Base-by-base conservation (phyloP, 2,888 invertebrate species). In the Ferdinandea cuprea region DNA sequence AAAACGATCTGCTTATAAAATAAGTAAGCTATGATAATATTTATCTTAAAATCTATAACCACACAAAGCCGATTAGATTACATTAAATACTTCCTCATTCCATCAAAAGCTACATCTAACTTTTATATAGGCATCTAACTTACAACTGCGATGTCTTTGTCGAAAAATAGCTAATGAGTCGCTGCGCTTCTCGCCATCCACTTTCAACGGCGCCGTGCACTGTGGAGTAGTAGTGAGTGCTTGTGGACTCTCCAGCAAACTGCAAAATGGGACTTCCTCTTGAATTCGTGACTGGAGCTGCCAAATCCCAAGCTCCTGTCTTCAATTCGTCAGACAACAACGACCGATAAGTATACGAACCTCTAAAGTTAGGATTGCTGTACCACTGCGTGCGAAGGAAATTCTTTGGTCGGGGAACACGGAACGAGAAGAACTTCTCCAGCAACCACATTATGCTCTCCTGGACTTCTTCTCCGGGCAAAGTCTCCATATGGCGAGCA, bases 171-270 rank as follows among this genome's bases (percentile, higher is more conserved):
- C 88, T 86, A 30, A 92, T 91, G 21, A 94, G 88, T 85, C 95
- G 91, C 13, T 94, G 91, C 1, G 95, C 95, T 88, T 95, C 95
- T 35, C 95, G 92, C 88, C 93, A 93, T 0, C 96, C 96, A n/a
- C 93, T 92, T 87, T 95, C 95, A 0, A 95, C 89, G 0, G 96
- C 96, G 0, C 95, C 95, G 87, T 96, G 95, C 0, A 94, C 95
- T 0, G 94, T 93, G 0, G 93, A 93, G 87, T 93, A 95, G 87
- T 92, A 93, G 85, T 93, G 93, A 52, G 92, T 92, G 13, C 94
- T 93, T 0, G 94, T 93, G 0, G 94, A 94, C 88, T 95, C 95
- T 0, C 95, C 95, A 1, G 94, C 95, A 87, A 95, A 95, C 84
- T 93, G 93, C 0, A 95, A 89, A 0, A 93, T 89, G 30, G 94